Base-by-base conservation (phyloP, 2,888 invertebrate genomes). In the Drosophila sordidapex region DNA sequence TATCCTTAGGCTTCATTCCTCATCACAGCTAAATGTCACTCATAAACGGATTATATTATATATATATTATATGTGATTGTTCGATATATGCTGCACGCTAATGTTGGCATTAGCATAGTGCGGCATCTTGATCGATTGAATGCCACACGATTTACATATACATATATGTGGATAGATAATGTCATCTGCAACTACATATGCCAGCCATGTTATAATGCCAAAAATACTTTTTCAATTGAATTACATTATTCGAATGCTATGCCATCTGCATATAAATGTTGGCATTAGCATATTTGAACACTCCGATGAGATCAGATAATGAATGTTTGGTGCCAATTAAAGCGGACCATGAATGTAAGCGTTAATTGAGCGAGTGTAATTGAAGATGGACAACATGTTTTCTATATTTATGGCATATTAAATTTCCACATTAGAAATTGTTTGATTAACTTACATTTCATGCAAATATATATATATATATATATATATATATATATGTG, bases 371-470 rank as follows among this genome's bases (percentile, higher is more conserved):
- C 21, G 43, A 31, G 15, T 35, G 33, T 46, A 63, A 63, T 63
- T 58, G 21, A 27, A 63, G 62, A 27, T 38, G 21, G 8, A 4
- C 33, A 18, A 27, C 31, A 46, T 59, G 33, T 48, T 35, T 51
- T 21, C n/a, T 15, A 31, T 57, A 51, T 36, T 13, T 29, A n/a
- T 29, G 8, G 27, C 35, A 59, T 70, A 70, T 70, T 52, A n/a
- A 40, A 46, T 70, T 70, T 38, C 52, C 29, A 40, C 25, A 48
- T 54, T 46, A 31, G 18, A 49, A 51, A 64, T 38, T 65, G 31
- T 53, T 52, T 58, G 48, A 48, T 49, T 29, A 56, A 43, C 36
- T 43, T 51, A 48, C 10, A 18, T 6, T 33, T 10, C 5, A 27
- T 27, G 27, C 27, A 27, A 5, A 25, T 25, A 25, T 25, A 25